Conservation (phyloP, 2,888 invertebrate species). For the Hermaeophaga mercurialis region DNA sequence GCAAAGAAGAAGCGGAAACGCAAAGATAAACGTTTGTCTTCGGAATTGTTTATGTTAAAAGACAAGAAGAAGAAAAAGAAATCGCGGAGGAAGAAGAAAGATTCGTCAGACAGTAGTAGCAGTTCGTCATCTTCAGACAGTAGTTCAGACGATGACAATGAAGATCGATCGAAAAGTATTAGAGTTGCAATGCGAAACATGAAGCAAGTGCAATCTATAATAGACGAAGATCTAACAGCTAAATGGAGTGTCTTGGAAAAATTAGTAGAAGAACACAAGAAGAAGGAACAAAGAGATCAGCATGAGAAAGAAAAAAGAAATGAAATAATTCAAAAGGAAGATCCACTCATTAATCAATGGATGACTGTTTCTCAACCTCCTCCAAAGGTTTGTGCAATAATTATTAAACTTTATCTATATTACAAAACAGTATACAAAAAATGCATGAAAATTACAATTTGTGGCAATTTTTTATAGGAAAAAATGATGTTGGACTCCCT, state of each 20-base stretch:
- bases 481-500: conserved; percentile 60
- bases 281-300: conserved; percentile 43
- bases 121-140: conserved; percentile 58
- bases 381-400: conserved; percentile 15
- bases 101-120: conserved; percentile 55
- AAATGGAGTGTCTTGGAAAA: conserved; percentile 57
- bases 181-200: conserved; percentile 69
- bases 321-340: conserved; percentile 37
- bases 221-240: conserved; percentile 57
- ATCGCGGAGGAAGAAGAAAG: conserved; percentile 50
- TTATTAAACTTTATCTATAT: not conserved
- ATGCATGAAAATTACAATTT: too few species aligned
- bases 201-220: conserved; percentile 58
- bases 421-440: too few species aligned
- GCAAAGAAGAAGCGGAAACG: conserved; percentile 41
- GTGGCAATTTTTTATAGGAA: conserved; percentile 47
- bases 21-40: conserved; percentile 43
- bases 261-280: conserved; percentile 60
- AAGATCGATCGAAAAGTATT: conserved; percentile 65
- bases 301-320: conserved; percentile 33
- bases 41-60: conserved; percentile 39
- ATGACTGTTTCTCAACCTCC: conserved; percentile 59
- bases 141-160: conserved; percentile 51
- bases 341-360: conserved; percentile 58
- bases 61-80: conserved; percentile 65